Evolutionary conservation across 2,888 invertebrate genomes (phyloP).

Genomic region (Lysandra coridon): DNA sequence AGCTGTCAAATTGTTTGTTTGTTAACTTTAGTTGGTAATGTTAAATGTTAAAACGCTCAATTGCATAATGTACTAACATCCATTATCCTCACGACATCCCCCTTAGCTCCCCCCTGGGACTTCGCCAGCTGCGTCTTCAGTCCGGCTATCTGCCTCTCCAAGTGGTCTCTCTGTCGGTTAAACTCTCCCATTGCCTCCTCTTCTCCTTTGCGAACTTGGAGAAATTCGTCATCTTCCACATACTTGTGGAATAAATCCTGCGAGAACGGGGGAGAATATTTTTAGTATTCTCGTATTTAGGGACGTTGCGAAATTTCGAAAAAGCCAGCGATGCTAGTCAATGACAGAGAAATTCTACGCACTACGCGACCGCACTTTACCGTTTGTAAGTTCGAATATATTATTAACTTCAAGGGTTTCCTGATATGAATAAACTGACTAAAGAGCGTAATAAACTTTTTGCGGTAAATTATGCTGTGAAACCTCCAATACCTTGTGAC

Average conservation of each 20-base stretch:
- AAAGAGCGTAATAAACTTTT: no score
- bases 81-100: slow-evolving; percentile 83
- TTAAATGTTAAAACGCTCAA: no score
- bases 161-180: slow-evolving; percentile 89
- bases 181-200: slow-evolving; percentile 88
- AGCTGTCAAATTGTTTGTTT: no score
- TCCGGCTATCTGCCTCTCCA: slow-evolving; percentile 82
- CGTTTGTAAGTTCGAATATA: no score
- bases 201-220: slow-evolving; percentile 83
- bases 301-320: no score
- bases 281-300: not conserved
- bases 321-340: no score
- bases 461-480: not conserved
- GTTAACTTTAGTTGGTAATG: no score
- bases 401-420: no score
- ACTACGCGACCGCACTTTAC: no score
- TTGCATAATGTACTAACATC: slow-evolving; percentile 64
- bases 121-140: slow-evolving; percentile 62
- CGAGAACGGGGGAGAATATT: slow-evolving; percentile 38
- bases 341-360: no score
- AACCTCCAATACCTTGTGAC: not conserved
- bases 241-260: slow-evolving; percentile 85
- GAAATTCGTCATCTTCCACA: slow-evolving; percentile 85
- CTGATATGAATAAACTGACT: no score
- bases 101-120: slow-evolving; percentile 68